These are phyloP conservation scores for Panthera tigris DNA, from an alignment of 2,113 vertebrate genomes.

Conservation along the genomic window DNA sequence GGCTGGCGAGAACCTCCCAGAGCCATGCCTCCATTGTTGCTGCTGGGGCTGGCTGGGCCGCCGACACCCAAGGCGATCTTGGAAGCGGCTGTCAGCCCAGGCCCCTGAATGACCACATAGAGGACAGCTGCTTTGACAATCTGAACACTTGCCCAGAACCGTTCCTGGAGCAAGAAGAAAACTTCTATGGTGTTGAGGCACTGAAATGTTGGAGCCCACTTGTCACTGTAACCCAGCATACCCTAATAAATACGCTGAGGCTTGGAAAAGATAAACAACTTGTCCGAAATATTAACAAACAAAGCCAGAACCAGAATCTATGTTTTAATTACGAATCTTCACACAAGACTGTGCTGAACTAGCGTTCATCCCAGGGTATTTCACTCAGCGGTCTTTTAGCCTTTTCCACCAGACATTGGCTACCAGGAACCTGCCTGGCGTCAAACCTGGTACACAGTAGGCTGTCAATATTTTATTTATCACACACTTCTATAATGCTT, in stretches of 20 bases:
- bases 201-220: not conserved
- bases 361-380: not conserved
- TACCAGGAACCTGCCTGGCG: not conserved
- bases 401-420: not conserved
- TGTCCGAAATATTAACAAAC: not conserved
- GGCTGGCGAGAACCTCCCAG: accelerated
- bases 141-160: not conserved
- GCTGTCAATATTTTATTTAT: not conserved
- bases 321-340: not conserved
- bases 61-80: accelerated
- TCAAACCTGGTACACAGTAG: accelerated
- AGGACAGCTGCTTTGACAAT: not conserved
- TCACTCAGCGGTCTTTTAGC: not conserved
- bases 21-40: accelerated
- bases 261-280: not conserved
- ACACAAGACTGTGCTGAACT: not conserved
- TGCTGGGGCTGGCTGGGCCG: not conserved
- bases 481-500: accelerated
- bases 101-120: not conserved
- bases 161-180: not conserved
- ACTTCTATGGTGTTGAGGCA: not conserved
- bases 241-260: not conserved
- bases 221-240: not conserved
- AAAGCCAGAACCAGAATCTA: not conserved
- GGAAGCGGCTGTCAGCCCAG: not conserved